Evolutionary conservation across 2,797 vertebrate species (phyloP), one percentile per base, ranked within the genome.

Genomic region (Mallotus villosus): DNA sequence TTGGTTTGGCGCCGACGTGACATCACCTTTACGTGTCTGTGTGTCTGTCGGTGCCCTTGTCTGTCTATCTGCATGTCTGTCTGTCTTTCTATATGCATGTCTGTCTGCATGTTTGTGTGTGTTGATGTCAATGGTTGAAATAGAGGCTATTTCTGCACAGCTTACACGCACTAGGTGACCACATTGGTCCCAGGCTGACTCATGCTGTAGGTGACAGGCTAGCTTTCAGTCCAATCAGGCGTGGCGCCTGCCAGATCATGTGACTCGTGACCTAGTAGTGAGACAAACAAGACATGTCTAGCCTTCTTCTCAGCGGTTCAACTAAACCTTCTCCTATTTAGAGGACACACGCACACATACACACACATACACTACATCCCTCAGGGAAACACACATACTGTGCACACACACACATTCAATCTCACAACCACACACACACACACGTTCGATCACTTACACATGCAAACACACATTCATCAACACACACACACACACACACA

Each of bases 241-340:
- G 79, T 83, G 79, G 75, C 76, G 79, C 17, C 57, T 69, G 77
- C 61, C 0, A 51, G 84, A 85, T 92, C 84, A 76, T 74, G 71
- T 89, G 85, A 82, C 85, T 70, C n/a, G 82, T 63, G 74, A 62
- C 41, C 78, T 83, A 75, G 74, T 81, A 74, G 65, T 66, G 80
- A 79, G 87, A 82, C 74, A 87, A 85, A 84, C 80, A 90, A 92
- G 87, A 90, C 83, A 0, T 0, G 2, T 17, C 70, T n/a, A n/a
- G 72, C 66, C 66, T 75, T 80, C 75, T 6, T 6, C 76, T 88
- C 88, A 91, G 87, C 85, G 71, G 78, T 85, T 82, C 82, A 70
- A 61, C 73, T 84, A 84, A 55, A n/a, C 7, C 17, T 55, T 55
- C 51, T 51, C 81, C 85, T 82, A 82, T 78, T 70, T 62, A 79